A percentile compares a stretch with the other conserved stretches of the same genome.
Evolutionary conservation across 2,113 vertebrate genomes (phyloP).

Genomic region (Pleuronectes platessa): DNA sequence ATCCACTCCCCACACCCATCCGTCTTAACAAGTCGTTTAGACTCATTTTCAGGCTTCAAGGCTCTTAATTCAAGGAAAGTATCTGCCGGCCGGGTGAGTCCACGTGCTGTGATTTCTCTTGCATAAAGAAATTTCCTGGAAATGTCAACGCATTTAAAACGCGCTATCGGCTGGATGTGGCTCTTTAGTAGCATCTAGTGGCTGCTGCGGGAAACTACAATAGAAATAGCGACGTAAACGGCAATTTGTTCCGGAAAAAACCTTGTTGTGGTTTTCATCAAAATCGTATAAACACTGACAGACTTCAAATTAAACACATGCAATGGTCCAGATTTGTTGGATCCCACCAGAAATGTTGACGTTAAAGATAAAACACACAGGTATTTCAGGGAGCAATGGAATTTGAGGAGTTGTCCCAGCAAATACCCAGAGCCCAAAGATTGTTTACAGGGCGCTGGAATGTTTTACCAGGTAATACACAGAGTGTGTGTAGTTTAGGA

Average conservation of each 20-base stretch:
- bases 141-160: background rate
- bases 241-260: background rate
- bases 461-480: no score
- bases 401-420: background rate
- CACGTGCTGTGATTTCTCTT: background rate
- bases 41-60: conserved; percentile 30
- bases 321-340: no score
- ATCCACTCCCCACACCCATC: conserved; percentile 8
- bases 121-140: background rate
- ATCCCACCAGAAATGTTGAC: background rate
- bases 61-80: conserved; percentile 6
- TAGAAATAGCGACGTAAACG: no score
- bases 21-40: conserved; percentile 13
- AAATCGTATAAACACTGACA: background rate
- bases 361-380: no score
- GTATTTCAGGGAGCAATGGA: background rate
- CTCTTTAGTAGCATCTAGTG: conserved; percentile 40
- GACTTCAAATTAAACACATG: no score
- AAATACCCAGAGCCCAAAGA: background rate
- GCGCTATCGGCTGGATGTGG: background rate
- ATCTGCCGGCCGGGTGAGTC: background rate
- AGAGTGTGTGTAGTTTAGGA: background rate
- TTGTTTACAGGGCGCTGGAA: no score
- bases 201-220: background rate
- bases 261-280: background rate